Conservation (phyloP, 1,140 invertebrate species). For the Atopsyche davidsoni region DNA sequence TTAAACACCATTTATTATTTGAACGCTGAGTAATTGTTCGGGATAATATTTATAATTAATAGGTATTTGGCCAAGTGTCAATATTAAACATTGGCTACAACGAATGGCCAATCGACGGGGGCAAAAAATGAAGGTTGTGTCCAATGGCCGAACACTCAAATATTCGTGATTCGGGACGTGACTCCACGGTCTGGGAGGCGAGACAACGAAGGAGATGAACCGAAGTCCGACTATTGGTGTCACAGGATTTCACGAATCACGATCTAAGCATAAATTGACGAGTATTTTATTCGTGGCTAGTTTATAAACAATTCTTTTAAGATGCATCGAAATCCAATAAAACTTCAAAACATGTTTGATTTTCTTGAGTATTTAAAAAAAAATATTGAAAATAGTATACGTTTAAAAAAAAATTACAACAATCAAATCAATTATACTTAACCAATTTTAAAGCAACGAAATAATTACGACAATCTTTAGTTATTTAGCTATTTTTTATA, state of each 20-base stretch:
- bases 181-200: slow-evolving; percentile 8
- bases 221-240: too few relatives aligned
- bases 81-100: not conserved
- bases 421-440: not conserved
- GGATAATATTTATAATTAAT: too few relatives aligned
- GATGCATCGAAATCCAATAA: not conserved
- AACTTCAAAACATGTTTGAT: not conserved
- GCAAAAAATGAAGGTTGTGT: slow-evolving; percentile 12
- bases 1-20: too few relatives aligned
- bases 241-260: too few relatives aligned
- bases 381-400: too few relatives aligned
- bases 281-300: not conserved
- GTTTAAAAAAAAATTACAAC: not conserved
- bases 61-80: slow-evolving; percentile 1
- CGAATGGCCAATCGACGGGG: not conserved
- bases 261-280: too few relatives aligned
- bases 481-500: not conserved
- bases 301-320: not conserved
- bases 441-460: not conserved
- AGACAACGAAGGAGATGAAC: not conserved
- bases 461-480: not conserved
- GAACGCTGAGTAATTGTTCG: too few relatives aligned
- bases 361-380: not conserved
- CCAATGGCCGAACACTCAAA: not conserved
- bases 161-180: slow-evolving; percentile 10